Conservation (phyloP, 1,140 invertebrate species). For the Bombus superbus region DNA sequence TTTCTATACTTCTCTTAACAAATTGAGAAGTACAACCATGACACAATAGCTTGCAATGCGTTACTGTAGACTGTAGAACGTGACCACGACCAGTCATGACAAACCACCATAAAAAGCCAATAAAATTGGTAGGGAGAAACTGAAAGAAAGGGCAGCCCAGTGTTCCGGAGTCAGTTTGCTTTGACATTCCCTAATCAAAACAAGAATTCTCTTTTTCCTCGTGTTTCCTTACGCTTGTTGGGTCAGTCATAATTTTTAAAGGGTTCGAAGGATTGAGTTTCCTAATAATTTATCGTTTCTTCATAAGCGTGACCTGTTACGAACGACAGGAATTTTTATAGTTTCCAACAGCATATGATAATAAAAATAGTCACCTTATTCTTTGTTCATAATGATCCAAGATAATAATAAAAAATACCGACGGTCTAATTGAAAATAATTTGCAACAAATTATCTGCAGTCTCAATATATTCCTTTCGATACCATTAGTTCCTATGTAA, state of each 20-base stretch:
- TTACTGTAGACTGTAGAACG: conserved; percentile 50
- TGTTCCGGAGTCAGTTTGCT: conserved; percentile 61
- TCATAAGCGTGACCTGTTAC: conserved; percentile 13
- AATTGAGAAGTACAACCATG: not conserved
- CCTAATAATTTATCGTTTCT: conserved; percentile 39
- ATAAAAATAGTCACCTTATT: not conserved
- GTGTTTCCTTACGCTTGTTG: conserved; percentile 20
- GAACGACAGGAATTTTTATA: conserved; percentile 17
- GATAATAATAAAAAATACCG: not conserved
- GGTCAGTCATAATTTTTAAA: conserved; percentile 37
- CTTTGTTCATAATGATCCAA: not conserved
- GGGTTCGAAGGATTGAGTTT: conserved; percentile 43
- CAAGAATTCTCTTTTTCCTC: conserved; percentile 43
- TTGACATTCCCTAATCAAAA: conserved; percentile 72
- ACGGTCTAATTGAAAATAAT: not conserved
- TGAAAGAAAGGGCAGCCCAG: conserved; percentile 43
- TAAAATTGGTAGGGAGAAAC: conserved; percentile 51
- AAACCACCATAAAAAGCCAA: conserved; percentile 66
- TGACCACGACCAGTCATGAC: conserved; percentile 64
- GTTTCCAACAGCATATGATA: too few relatives aligned
- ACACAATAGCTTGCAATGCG: conserved; percentile 16
- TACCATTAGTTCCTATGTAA: not conserved
- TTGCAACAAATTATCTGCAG: not conserved
- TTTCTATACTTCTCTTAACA: not conserved
- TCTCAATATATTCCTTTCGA: not conserved